Evolutionary conservation across 2,797 vertebrate genomes (phyloP).

Genomic region (Eospalax fontanierii): DNA sequence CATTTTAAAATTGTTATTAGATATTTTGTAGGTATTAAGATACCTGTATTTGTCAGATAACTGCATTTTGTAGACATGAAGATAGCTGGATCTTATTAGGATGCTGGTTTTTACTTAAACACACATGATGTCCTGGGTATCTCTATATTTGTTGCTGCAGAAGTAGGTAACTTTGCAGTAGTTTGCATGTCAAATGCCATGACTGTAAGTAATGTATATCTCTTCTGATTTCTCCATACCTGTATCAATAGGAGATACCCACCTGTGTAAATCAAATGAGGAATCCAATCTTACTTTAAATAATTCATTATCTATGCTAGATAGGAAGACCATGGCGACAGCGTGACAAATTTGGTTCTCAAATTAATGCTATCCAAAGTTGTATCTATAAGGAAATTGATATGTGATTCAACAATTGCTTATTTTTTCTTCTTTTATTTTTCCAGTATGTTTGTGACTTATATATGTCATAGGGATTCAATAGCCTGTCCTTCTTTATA

Average conservation of each 20-base stretch:
- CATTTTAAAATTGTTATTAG: background rate
- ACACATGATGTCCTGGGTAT: background rate
- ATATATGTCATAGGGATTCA: background rate
- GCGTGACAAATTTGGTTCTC: background rate
- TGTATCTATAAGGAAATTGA: background rate
- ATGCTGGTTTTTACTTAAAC: background rate
- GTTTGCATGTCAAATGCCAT: background rate
- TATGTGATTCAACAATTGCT: background rate
- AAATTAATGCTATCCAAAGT: too few species aligned
- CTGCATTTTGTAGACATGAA: too few species aligned
- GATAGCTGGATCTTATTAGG: background rate
- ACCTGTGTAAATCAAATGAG: background rate
- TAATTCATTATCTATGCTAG: background rate
- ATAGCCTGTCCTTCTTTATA: background rate
- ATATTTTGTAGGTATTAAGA: too few species aligned
- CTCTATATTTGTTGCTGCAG: background rate
- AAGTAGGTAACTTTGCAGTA: background rate
- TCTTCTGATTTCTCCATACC: background rate
- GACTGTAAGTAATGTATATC: background rate
- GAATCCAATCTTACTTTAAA: background rate
- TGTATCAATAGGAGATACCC: background rate
- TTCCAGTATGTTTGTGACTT: background rate
- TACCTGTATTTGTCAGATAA: too few species aligned
- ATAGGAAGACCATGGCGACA: background rate
- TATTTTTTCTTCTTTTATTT: background rate